Evolutionary conservation across 2,888 invertebrate genomes (phyloP), one percentile per base, ranked within the genome.

Genomic region (Muschampia plurimacula): DNA sequence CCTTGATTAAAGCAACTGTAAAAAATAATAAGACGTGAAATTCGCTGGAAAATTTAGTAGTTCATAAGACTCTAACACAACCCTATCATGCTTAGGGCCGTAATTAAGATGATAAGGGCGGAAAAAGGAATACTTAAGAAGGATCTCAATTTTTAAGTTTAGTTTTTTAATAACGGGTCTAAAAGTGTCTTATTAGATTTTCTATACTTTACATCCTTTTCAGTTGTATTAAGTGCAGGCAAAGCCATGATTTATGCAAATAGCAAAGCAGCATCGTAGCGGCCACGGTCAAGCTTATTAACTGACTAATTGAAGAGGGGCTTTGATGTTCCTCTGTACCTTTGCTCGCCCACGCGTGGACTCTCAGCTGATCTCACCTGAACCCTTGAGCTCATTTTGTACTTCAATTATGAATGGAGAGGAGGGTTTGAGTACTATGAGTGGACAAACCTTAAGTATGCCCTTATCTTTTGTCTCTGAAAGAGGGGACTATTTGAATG

Each of bases 231-330:
- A 67, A n/a, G 66, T 52, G 39, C 39, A 67, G 67, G 67, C 67
- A 67, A 67, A 69, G 52, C 52, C 41, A 69, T 70, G 64, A 64
- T 70, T 44, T 57, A 70, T 70, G 69, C 64, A 70, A 64, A 70
- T 64, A 63, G n/a, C 28, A 44, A 46, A 46, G 69, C 44, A 64
- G 55, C 32, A 55, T 52, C 64, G 57, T 62, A 68, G 64, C 64
- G 73, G 74, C 76, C 63, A 28, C 57, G 57, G 92, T 92, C 92
- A 92, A 91, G 90, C 89, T 90, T 91, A 92, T 92, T 92, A 92
- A 86, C 78, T 79, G 77, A 81, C 78, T 85, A 86, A 89, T 87
- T 88, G 85, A 86, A 88, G 88, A 80, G 79, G 74, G 75, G 82
- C 90, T 92, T 92, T 89, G 90, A 92, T 88, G 84, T 79, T 80